These are phyloP conservation scores for Halcyon badia DNA, from an alignment of 2,797 vertebrate genomes.

Conservation along the genomic window DNA sequence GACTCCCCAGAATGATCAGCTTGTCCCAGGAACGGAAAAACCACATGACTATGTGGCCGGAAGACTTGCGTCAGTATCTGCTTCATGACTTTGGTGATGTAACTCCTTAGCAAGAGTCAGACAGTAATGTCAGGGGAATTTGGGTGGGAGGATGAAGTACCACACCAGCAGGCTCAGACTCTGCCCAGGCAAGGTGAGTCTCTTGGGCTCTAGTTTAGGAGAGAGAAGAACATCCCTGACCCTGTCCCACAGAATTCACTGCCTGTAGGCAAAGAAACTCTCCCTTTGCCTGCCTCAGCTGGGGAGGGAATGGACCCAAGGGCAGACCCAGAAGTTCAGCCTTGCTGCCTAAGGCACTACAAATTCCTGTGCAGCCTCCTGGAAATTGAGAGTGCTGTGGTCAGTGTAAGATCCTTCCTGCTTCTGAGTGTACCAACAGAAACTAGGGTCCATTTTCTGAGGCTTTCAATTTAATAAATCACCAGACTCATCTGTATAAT, in stretches of 20 bases:
- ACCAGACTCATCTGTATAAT: background rate
- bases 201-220: background rate
- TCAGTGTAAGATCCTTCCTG: background rate
- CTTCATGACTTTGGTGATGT: background rate
- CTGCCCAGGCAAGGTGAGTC: background rate
- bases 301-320: background rate
- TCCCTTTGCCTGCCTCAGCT: background rate
- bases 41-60: accelerated
- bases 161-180: background rate
- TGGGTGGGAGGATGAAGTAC: background rate
- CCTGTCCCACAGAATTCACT: background rate
- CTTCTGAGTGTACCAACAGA: background rate
- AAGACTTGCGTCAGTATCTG: background rate
- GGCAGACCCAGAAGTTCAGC: background rate
- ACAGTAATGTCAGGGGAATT: background rate
- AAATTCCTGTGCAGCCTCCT: background rate
- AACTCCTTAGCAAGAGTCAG: background rate
- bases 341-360: background rate
- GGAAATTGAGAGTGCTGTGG: background rate
- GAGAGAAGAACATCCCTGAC: background rate
- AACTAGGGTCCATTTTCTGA: background rate
- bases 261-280: background rate
- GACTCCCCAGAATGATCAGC: background rate
- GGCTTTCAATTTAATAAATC: background rate
- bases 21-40: background rate